Base-by-base conservation (phyloP, 2,113 vertebrate species). In the Ceyx melanurus region DNA sequence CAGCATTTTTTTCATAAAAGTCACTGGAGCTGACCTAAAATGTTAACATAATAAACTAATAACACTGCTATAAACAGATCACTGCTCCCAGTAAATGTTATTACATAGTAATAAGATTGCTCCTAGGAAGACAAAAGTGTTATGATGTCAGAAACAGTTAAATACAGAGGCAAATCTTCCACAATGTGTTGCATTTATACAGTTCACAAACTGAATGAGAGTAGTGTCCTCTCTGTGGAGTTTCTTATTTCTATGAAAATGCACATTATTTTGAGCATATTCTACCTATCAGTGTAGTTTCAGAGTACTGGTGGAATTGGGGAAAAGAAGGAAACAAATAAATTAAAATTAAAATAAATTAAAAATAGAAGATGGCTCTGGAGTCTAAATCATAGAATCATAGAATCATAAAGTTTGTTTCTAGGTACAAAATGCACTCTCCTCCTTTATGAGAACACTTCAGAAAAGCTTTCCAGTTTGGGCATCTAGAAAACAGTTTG, bases 201-300 rank as follows among this genome's bases (percentile, higher is more conserved):
- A 93, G 92, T 80, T 93, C 92, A 95, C 62, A 96, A 96, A 96
- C 96, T 60, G 74, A 97, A 93, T 95, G 89, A 94, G n/a, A 97
- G 53, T 62, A 58, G 78, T 89, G 94, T 85, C 74, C 29, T 87
- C 65, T 89, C 79, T 60, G 91, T 96, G 88, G 91, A 96, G 95
- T 88, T 94, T 86, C 33, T 51, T 92, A 74, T 73, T 58, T 86
- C 86, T 95, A 15, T 64, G 80, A 93, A 95, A 96, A 97, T 94
- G 31, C 65, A 74, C 80, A 95, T 76, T 92, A 87, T 88, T 96
- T 97, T 87, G 76, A 94, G 60, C 61, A 85, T 83, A 93, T 67
- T 92, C 33, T 91, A 88, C 46, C 73, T 86, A 96, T 95, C 85
- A 46, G 67, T 89, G 66, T 89, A 76, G 19, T 90, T 95, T 95